Evolutionary conservation across 2,797 vertebrate species (phyloP).

Genomic region (Tauraco hartlaubi): DNA sequence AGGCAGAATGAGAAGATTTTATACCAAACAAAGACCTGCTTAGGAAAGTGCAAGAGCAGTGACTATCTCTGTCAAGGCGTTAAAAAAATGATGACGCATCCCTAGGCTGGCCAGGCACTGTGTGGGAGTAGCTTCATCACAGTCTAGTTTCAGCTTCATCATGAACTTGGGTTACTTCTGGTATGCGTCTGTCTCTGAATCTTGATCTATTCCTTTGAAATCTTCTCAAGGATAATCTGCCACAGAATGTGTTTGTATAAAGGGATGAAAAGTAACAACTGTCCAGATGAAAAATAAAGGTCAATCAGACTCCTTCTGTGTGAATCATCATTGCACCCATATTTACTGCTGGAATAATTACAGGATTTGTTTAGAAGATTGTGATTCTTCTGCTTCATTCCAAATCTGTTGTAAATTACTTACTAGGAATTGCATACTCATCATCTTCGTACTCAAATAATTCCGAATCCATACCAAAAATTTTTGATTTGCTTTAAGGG

Average conservation of each 20-base stretch:
- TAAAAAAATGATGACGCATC: neutral
- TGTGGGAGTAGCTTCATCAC: neutral
- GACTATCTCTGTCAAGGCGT: neutral
- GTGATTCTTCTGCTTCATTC: conserved; percentile 25
- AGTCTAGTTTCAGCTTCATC: conserved; percentile 17
- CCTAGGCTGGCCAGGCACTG: neutral
- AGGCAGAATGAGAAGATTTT: neutral
- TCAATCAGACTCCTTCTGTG: conserved; percentile 42
- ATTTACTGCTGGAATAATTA: conserved; percentile 62
- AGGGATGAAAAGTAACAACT: conserved; percentile 40
- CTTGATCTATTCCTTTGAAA: conserved; percentile 22
- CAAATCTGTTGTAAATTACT: conserved; percentile 14
- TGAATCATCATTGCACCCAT: conserved; percentile 66
- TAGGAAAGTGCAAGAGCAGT: neutral
- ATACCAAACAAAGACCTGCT: neutral
- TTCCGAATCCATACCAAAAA: neutral
- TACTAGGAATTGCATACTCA: neutral
- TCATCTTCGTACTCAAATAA: neutral
- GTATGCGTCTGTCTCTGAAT: neutral
- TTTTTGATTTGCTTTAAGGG: neutral
- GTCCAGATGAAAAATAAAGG: conserved; percentile 53
- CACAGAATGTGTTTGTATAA: conserved; percentile 31
- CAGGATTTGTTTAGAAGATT: conserved; percentile 42
- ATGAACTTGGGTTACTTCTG: neutral
- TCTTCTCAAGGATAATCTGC: conserved; percentile 1